Evolutionary conservation across 2,888 invertebrate genomes (phyloP).

Genomic region (Nineta flava): DNA sequence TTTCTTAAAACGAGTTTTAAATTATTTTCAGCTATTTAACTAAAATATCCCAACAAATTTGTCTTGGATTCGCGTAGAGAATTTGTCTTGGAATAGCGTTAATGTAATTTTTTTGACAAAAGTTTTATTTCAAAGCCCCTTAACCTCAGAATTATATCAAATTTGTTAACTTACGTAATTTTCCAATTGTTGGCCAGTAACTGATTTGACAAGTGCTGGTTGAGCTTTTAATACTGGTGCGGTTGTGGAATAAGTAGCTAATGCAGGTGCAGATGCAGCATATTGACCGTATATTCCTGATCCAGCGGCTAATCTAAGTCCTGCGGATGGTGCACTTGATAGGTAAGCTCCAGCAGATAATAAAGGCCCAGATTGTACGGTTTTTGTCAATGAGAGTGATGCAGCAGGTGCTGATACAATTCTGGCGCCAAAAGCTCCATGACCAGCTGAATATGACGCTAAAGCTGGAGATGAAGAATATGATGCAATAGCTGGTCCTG

Average conservation of each 20-base stretch:
- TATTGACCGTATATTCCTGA: slow-evolving; percentile 17
- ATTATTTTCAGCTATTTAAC: too few relatives aligned
- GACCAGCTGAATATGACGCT: slow-evolving; percentile 20
- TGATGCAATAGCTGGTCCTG: slow-evolving; percentile 18
- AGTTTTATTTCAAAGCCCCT: too few relatives aligned
- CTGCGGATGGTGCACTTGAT: not conserved
- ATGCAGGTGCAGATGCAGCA: slow-evolving; percentile 19
- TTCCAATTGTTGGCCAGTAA: slow-evolving; percentile 42
- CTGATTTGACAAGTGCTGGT: slow-evolving; percentile 28
- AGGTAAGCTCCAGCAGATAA: slow-evolving; percentile 17
- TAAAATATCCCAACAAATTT: too few relatives aligned
- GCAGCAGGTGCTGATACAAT: slow-evolving; percentile 32
- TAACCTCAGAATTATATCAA: too few relatives aligned
- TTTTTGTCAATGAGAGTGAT: slow-evolving; percentile 16
- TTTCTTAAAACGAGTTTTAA: too few relatives aligned
- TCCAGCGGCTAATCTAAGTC: not conserved
- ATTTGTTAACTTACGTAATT: slow-evolving; percentile 37
- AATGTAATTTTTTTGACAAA: too few relatives aligned
- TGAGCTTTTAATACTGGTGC: slow-evolving; percentile 9
- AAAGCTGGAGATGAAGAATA: slow-evolving; percentile 16
- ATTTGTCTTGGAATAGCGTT: too few relatives aligned
- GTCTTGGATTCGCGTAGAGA: too few relatives aligned
- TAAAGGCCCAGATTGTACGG: slow-evolving; percentile 24
- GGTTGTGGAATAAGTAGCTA: slow-evolving; percentile 7
- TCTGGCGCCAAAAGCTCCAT: slow-evolving; percentile 36